phyloP scores from a whole-genome alignment of 2,888 invertebrate species.

The Anarsia innoxiella region DNA sequence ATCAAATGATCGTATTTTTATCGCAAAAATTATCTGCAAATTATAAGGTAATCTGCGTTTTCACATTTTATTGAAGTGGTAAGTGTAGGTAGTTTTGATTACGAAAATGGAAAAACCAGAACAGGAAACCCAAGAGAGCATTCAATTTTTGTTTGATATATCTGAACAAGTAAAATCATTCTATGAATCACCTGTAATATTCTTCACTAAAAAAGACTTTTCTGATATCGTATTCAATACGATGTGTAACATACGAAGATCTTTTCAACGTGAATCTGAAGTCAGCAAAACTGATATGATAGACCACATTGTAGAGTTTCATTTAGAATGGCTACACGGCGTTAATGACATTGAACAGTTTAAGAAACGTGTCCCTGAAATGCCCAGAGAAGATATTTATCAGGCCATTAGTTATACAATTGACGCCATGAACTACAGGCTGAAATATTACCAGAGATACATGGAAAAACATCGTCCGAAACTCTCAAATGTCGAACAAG shows the following conservation, averaged over 20 bases:
- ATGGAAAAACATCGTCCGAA: slow-evolving; percentile 36
- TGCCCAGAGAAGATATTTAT: slow-evolving; percentile 39
- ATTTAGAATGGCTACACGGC: slow-evolving; percentile 54
- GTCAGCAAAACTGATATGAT: slow-evolving; percentile 25
- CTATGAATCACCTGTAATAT: slow-evolving; percentile 57
- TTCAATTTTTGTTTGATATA: slow-evolving; percentile 48
- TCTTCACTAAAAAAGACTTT: slow-evolving; percentile 50
- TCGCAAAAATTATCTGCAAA: too few species aligned
- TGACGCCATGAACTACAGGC: slow-evolving; percentile 42
- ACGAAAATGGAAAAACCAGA: neutral
- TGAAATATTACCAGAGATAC: slow-evolving; percentile 49
- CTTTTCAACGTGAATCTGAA: slow-evolving; percentile 32
- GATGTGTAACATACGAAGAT: slow-evolving; percentile 42
- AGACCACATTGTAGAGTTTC: slow-evolving; percentile 51
- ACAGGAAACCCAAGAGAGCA: slow-evolving; percentile 7
- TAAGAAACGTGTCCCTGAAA: slow-evolving; percentile 27
- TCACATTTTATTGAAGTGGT: too few species aligned
- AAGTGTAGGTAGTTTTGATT: too few species aligned
- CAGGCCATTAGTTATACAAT: slow-evolving; percentile 50
- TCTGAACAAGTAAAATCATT: slow-evolving; percentile 52
- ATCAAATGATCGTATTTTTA: too few species aligned
- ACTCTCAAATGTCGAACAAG: slow-evolving; percentile 36
- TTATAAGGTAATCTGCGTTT: too few species aligned
- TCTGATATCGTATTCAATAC: slow-evolving; percentile 48
- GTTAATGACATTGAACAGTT: slow-evolving; percentile 51